phyloP scores from a whole-genome alignment of 2,113 vertebrate genomes.

The Narcine bancroftii region DNA sequence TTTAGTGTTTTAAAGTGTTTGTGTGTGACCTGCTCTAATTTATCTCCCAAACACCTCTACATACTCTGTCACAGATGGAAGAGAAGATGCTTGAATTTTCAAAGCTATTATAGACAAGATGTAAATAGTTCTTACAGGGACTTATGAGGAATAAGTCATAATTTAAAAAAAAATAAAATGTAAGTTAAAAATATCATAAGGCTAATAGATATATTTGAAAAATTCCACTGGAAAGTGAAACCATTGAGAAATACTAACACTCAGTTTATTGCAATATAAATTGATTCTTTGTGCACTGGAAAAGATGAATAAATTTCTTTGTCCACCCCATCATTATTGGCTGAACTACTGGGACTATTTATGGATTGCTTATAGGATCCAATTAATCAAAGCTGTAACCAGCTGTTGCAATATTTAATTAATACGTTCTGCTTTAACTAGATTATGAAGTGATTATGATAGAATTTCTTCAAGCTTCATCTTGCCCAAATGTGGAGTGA shows the following conservation, averaged over 20 bases:
- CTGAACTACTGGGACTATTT: neutral
- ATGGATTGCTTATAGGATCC: neutral
- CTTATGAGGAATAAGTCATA: no score
- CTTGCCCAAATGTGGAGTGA: neutral
- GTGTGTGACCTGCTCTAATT: no score
- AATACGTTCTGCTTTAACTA: neutral
- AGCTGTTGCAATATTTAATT: neutral
- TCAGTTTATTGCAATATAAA: neutral
- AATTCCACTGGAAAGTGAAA: neutral
- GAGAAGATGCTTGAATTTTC: neutral
- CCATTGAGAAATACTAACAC: neutral
- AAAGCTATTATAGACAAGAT: neutral
- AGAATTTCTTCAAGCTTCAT: neutral
- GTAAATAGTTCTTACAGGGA: neutral
- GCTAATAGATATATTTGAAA: neutral
- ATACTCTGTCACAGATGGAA: no score
- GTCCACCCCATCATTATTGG: neutral
- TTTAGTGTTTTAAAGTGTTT: no score
- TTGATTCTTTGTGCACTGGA: neutral
- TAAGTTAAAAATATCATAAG: no score
- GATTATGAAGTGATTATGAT: neutral
- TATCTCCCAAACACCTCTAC: no score
- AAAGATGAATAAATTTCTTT: neutral
- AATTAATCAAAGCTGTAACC: neutral
- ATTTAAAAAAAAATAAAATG: no score